Conservation (phyloP, 2,888 invertebrate genomes). For the Eristalinus aeneus region DNA sequence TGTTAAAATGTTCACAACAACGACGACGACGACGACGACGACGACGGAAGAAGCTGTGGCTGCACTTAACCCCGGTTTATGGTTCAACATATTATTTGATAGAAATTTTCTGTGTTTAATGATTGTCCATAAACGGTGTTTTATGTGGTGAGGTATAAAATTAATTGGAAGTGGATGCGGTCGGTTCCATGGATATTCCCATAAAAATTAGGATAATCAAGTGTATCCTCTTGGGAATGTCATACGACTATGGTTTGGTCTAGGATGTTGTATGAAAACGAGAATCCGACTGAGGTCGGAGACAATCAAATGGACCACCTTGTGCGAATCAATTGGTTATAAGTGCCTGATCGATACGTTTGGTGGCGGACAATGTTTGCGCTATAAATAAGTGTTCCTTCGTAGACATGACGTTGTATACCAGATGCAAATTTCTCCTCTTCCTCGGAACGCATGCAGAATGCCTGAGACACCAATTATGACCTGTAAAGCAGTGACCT, state of each 20-base stretch:
- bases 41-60: background rate
- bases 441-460: no score
- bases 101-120: constrained; percentile 15
- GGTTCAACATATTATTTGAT: constrained; percentile 20
- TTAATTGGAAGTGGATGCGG: constrained; percentile 8
- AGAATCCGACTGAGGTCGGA: background rate
- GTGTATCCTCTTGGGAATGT: background rate
- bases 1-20: background rate
- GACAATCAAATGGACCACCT: background rate
- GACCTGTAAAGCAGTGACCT: no score
- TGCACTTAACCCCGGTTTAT: constrained; percentile 24
- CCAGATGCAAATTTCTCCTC: no score
- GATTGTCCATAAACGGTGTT: constrained; percentile 25
- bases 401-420: no score
- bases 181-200: background rate
- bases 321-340: background rate
- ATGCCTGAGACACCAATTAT: no score
- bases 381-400: background rate
- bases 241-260: background rate
- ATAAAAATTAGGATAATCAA: constrained; percentile 16
- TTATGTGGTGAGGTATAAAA: constrained; percentile 14
- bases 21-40: background rate
- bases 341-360: background rate
- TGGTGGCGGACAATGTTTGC: background rate
- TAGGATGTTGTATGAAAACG: background rate